Evolutionary conservation across 1,140 invertebrate genomes (phyloP).

Genomic region (Conopomorpha cramerella): DNA sequence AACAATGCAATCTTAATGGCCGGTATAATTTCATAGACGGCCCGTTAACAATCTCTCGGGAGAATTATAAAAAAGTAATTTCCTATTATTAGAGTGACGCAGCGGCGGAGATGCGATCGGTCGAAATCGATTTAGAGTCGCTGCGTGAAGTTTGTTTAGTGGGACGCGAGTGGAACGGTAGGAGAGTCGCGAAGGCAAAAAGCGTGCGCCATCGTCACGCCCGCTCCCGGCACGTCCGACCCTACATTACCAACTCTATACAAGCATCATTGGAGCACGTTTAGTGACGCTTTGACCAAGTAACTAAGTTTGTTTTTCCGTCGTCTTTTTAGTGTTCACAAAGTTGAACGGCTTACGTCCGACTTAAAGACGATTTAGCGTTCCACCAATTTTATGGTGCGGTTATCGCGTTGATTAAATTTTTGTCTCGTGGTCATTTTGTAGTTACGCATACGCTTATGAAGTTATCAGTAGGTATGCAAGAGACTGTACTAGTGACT

Average conservation of each 20-base stretch:
- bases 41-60: slow-evolving; percentile 39
- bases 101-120: slow-evolving; percentile 36
- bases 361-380: slow-evolving; percentile 13
- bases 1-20: slow-evolving; percentile 30
- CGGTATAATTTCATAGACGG: slow-evolving; percentile 48
- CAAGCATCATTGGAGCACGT: slow-evolving; percentile 23
- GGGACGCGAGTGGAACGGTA: slow-evolving; percentile 23
- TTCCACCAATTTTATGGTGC: too few species aligned
- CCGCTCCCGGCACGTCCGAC: slow-evolving; percentile 7
- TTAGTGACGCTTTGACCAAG: slow-evolving; percentile 29
- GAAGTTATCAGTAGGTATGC: too few species aligned
- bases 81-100: slow-evolving; percentile 31
- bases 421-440: too few species aligned
- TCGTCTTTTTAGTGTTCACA: slow-evolving; percentile 10
- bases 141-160: slow-evolving; percentile 53
- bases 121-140: slow-evolving; percentile 40
- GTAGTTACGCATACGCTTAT: too few species aligned
- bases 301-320: slow-evolving; percentile 20
- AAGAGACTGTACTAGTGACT: too few species aligned
- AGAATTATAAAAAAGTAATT: slow-evolving; percentile 39
- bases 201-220: slow-evolving; percentile 26
- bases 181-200: slow-evolving; percentile 8
- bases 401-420: too few species aligned
- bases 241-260: slow-evolving; percentile 14
- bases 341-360: slow-evolving; percentile 15